These are phyloP conservation scores for Poeciliopsis turneri DNA, from an alignment of 2,797 vertebrate species.

Conservation along the genomic window DNA sequence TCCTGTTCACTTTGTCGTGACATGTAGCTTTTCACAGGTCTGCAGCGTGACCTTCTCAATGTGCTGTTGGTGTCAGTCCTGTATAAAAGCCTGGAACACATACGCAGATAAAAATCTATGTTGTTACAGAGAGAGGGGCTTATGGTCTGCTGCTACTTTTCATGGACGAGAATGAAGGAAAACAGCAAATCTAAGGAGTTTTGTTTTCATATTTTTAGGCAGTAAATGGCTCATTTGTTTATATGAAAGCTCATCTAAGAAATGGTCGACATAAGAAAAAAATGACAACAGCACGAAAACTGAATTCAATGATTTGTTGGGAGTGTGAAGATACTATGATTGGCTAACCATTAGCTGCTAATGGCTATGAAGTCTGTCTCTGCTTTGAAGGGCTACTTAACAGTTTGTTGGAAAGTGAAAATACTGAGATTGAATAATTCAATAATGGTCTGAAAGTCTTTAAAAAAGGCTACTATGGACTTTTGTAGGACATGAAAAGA, in stretches of 20 bases:
- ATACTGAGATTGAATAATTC: not conserved
- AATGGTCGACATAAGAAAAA: not conserved
- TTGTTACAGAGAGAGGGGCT: not conserved
- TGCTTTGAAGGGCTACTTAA: not conserved
- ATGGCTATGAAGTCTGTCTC: not conserved
- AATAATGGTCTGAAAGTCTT: not conserved
- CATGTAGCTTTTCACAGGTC: conserved; percentile 37
- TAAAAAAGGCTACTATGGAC: not conserved
- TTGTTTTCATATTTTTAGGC: not conserved
- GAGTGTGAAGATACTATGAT: not conserved
- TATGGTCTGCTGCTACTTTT: not conserved
- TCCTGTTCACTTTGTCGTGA: conserved; percentile 10
- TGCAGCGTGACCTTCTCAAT: conserved; percentile 16
- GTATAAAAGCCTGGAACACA: not conserved
- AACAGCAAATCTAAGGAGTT: not conserved
- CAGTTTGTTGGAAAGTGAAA: not conserved
- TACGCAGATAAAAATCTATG: not conserved
- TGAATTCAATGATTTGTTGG: not conserved
- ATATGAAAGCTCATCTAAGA: not conserved
- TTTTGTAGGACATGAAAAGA: not conserved
- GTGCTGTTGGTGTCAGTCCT: conserved; percentile 13
- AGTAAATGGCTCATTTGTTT: not conserved
- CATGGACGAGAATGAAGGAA: not conserved
- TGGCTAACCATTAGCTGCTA: not conserved
- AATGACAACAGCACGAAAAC: not conserved